Evolutionary conservation across 2,797 vertebrate genomes (phyloP), one percentile per base, ranked within the genome.

Genomic region (Dryobates pubescens): DNA sequence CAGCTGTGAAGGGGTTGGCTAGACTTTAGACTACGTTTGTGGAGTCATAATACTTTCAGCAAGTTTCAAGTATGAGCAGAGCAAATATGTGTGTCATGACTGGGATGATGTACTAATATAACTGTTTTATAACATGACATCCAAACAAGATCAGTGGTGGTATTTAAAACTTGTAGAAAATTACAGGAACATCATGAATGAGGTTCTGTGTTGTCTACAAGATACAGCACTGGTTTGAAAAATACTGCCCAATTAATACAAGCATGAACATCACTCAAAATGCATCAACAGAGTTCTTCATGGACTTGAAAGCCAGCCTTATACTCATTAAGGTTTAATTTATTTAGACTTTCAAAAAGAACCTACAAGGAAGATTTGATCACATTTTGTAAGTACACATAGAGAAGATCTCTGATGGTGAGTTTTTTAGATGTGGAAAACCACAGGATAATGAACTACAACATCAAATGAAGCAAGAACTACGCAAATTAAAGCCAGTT

Each of bases 81-180:
- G 2, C 8, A 68, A 77, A 54, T 8, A 45, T 8, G 10, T 58
- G 7, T 41, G 34, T 86, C 0, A 0, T 17, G 24, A 10, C 27
- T 45, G 19, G 72, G 23, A 65, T 51, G 24, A 32, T 0, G 0
- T n/a, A 34, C 14, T 77, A 70, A 54, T 26, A 41, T 24, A 43
- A n/a, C 4, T 2, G 38, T 47, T 79, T 86, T 43, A 29, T 51
- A 58, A 69, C 29, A 22, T 16, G 9, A 36, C 45, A 62, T 38
- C n/a, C 27, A 34, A 36, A 80, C 63, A 32, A 68, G 34, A 65
- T 43, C 5, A 34, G 6, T 11, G 36, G 8, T 2, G 9, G 8
- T 34, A 38, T 71, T 83, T 68, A 36, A 51, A 49, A 69, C 26
- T 14, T 61, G 74, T 57, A 61, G 45, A 85, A 74, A 18, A 74